Conservation (phyloP, 2,797 vertebrate genomes). For the Sphaeramia orbicularis region DNA sequence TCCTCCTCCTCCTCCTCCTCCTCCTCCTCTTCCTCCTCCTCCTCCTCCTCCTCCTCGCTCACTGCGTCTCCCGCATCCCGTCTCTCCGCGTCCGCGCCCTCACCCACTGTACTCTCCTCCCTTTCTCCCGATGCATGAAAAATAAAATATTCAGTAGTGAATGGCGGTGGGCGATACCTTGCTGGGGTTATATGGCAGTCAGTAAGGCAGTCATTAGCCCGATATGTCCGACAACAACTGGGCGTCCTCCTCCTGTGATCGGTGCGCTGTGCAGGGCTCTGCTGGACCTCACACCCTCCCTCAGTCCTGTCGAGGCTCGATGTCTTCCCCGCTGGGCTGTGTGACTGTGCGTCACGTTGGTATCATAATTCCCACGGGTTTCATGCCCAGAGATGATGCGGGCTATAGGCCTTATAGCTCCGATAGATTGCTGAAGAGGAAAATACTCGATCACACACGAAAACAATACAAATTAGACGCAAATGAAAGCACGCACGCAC, state of each 20-base stretch:
- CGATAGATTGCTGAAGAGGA: constrained; percentile 32
- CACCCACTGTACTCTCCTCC: constrained; percentile 64
- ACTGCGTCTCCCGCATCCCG: constrained; percentile 84
- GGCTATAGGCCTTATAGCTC: constrained; percentile 60
- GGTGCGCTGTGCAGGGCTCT: constrained; percentile 39
- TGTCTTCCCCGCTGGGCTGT: constrained; percentile 72
- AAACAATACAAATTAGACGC: constrained; percentile 58
- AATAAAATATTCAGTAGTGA: constrained; percentile 59
- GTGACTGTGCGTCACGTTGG: constrained; percentile 80
- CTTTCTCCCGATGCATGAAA: constrained; percentile 75
- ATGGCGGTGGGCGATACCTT: constrained; percentile 33
- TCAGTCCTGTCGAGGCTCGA: constrained; percentile 73
- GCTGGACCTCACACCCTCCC: constrained; percentile 74
- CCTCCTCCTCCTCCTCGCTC: constrained; percentile 67
- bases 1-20: constrained; percentile 61
- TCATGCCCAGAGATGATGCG: constrained; percentile 71
- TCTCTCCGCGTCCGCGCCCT: constrained; percentile 69
- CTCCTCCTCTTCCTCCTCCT: constrained; percentile 18
- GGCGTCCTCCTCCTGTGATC: constrained; percentile 70
- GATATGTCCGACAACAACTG: constrained; percentile 69
- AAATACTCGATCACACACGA: constrained; percentile 24
- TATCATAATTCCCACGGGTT: constrained; percentile 82
- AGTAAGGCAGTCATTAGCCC: constrained; percentile 63
- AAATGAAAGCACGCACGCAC: constrained; percentile 37
- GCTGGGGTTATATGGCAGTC: constrained; percentile 34